Percentiles rank a stretch among this genome's conserved stretches.
These are phyloP conservation scores for Taurulus bubalis DNA, from an alignment of 2,113 vertebrate species.

Conservation along the genomic window DNA sequence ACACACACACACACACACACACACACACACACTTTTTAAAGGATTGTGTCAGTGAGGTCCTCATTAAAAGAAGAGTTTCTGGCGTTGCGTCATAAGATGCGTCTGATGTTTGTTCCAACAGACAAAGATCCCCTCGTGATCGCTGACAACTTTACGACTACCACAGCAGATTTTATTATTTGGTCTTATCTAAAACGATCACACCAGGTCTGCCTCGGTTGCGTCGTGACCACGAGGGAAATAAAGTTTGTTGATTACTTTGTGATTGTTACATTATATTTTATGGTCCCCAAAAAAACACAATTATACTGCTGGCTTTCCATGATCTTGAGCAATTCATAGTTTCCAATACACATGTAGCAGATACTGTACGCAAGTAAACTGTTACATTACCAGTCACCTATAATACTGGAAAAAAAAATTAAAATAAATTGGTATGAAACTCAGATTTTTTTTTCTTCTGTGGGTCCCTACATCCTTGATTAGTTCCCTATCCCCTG, in stretches of 20 bases:
- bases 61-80: neutral
- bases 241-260: neutral
- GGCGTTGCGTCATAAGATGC: neutral
- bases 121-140: slow-evolving; percentile 8
- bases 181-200: neutral
- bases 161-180: slow-evolving; percentile 6
- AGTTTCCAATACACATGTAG: neutral
- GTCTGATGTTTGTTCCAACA: neutral
- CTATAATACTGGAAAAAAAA: neutral
- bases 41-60: neutral
- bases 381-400: neutral
- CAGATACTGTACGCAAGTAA: neutral
- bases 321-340: neutral
- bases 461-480: neutral
- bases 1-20: too few species aligned
- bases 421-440: neutral
- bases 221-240: neutral
- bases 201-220: neutral
- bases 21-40: neutral
- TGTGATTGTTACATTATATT: neutral
- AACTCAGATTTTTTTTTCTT: neutral
- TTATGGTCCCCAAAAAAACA: too few species aligned
- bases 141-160: slow-evolving; percentile 22
- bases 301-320: neutral
- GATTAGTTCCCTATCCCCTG: neutral